Percentiles rank a stretch among this genome's conserved stretches.
These are phyloP conservation scores for Spea multiplicata DNA, from an alignment of 2,113 vertebrate species.

Conservation along the genomic window DNA sequence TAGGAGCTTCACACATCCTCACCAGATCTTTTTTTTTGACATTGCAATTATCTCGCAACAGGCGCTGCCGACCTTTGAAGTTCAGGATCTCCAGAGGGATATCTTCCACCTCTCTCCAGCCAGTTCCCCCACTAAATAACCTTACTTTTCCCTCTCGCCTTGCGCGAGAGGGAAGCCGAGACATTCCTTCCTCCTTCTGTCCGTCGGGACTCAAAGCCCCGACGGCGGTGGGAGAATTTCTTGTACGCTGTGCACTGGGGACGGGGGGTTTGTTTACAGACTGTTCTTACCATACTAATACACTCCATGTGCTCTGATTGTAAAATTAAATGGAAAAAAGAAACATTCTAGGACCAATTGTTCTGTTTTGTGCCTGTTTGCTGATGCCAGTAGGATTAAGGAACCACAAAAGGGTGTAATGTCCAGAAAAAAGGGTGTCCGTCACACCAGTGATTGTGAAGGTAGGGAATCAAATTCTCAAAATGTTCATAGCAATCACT, in stretches of 20 bases:
- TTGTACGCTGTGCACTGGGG: constrained; percentile 26
- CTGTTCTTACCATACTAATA: constrained; percentile 16
- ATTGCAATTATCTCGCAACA: too few species aligned
- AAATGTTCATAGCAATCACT: too few species aligned
- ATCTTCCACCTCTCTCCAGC: constrained; percentile 16
- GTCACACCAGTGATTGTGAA: too few species aligned
- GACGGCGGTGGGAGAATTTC: not conserved
- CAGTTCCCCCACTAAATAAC: not conserved
- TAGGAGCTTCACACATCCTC: too few species aligned
- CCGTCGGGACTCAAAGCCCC: not conserved
- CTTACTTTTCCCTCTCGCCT: constrained; percentile 1
- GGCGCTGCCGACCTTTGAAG: not conserved
- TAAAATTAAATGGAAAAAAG: constrained; percentile 11
- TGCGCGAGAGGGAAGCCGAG: not conserved
- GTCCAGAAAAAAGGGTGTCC: too few species aligned
- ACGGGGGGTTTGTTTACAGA: constrained; percentile 38
- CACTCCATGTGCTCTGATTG: constrained; percentile 27
- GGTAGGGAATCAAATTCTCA: too few species aligned
- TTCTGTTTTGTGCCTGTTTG: not conserved
- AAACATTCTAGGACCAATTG: constrained; percentile 4
- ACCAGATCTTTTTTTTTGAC: too few species aligned
- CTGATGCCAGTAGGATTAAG: not conserved
- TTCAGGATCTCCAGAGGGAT: not conserved
- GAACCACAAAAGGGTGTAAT: too few species aligned
- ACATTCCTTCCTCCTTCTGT: constrained; percentile 31